A percentile compares a stretch with the other conserved stretches of the same genome.
These are phyloP conservation scores for Drosophila mercatorum DNA, from an alignment of 2,888 invertebrate species.

Conservation along the genomic window DNA sequence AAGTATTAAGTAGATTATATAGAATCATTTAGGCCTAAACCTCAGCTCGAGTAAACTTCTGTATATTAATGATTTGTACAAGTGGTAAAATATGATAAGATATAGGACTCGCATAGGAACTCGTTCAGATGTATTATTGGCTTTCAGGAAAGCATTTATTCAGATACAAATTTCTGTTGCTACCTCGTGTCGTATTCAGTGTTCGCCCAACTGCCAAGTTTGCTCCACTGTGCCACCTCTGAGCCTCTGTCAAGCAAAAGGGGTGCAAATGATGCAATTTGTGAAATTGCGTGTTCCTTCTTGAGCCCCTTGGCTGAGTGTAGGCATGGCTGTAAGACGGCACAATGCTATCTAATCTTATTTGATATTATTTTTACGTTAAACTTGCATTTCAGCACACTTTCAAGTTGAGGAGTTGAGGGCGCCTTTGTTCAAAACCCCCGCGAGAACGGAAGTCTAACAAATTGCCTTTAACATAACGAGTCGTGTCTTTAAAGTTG, in stretches of 20 bases:
- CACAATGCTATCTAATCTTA: conserved; percentile 81
- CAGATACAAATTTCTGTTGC: too few species aligned
- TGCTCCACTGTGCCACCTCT: conserved; percentile 44
- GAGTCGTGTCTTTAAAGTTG: conserved; percentile 52
- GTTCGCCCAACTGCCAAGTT: not conserved
- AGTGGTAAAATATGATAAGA: too few species aligned
- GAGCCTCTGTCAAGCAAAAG: conserved; percentile 49
- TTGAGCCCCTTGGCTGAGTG: conserved; percentile 29
- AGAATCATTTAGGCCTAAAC: too few species aligned
- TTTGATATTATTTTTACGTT: conserved; percentile 79
- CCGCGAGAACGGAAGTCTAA: conserved; percentile 15
- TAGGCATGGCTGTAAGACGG: conserved; percentile 54
- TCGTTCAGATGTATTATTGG: too few species aligned
- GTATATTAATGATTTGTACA: too few species aligned
- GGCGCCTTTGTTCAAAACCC: conserved; percentile 28
- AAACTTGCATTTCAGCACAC: conserved; percentile 78
- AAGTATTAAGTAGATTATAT: too few species aligned
- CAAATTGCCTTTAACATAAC: conserved; percentile 54
- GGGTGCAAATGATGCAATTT: conserved; percentile 81
- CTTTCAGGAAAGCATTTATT: too few species aligned
- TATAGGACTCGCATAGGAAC: too few species aligned
- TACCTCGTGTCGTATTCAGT: too few species aligned
- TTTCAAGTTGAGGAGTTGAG: conserved; percentile 13
- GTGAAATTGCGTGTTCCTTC: conserved; percentile 70
- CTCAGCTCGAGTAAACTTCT: too few species aligned